phyloP scores from a whole-genome alignment of 2,888 invertebrate species.

The Synergus laeviventris region DNA sequence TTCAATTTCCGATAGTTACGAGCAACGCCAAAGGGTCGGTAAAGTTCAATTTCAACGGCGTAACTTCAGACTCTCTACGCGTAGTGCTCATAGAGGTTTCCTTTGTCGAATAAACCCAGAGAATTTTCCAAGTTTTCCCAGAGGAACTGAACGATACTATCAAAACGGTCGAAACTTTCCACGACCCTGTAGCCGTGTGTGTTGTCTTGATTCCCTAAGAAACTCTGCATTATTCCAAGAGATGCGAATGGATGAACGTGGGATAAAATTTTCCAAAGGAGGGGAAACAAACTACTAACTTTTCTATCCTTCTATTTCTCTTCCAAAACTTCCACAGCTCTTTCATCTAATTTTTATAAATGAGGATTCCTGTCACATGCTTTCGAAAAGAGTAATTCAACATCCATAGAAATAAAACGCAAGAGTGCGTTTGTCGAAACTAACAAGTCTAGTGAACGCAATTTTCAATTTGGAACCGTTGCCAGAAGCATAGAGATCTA shows the following conservation, averaged over 20 bases:
- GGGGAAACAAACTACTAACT: not conserved
- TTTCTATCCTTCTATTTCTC: not conserved
- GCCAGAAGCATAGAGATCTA: constrained; percentile 19
- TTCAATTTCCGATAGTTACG: constrained; percentile 68
- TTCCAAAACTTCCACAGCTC: not conserved
- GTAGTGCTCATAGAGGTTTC: constrained; percentile 52
- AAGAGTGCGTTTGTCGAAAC: not conserved
- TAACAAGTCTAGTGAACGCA: not conserved
- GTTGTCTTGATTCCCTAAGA: constrained; percentile 39
- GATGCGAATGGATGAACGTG: constrained; percentile 9
- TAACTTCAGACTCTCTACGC: constrained; percentile 56
- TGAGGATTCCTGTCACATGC: constrained; percentile 16
- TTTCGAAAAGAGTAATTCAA: constrained; percentile 5
- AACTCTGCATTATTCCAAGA: constrained; percentile 35
- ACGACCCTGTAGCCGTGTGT: constrained; percentile 21
- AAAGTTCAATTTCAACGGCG: constrained; percentile 67
- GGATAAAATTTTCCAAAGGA: constrained; percentile 9
- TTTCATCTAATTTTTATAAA: not conserved
- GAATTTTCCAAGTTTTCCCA: constrained; percentile 61
- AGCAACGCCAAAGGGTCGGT: constrained; percentile 62
- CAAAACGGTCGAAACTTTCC: constrained; percentile 54
- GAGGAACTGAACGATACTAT: constrained; percentile 48
- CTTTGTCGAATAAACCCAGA: constrained; percentile 56
- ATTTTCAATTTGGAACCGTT: not conserved
- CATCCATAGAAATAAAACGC: not conserved